Percentiles rank a stretch among this genome's conserved stretches.
Evolutionary conservation across 2,797 vertebrate species (phyloP).

Genomic region (Cuculus canorus): DNA sequence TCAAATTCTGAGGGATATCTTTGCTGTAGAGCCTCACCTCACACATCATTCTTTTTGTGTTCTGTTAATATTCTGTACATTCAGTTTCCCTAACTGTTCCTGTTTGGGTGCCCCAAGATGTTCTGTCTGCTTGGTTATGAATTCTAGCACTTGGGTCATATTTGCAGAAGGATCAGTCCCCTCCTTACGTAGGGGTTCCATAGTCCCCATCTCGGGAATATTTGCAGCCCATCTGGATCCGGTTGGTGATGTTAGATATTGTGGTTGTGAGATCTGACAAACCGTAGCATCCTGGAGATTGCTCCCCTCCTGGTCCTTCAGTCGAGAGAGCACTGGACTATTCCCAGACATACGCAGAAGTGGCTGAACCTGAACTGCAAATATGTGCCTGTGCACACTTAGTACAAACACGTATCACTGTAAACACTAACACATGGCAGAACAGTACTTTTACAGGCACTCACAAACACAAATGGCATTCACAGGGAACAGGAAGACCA

Average conservation of each 20-base stretch:
- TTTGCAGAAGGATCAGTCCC: not conserved
- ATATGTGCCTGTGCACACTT: accelerated
- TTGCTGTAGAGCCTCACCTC: not conserved
- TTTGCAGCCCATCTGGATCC: not conserved
- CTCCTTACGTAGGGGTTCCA: not conserved
- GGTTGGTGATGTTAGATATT: not conserved
- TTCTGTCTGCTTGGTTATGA: not conserved
- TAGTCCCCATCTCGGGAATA: not conserved
- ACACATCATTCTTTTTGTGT: not conserved
- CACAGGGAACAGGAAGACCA: not conserved
- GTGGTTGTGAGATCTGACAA: not conserved
- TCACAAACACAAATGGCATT: not conserved
- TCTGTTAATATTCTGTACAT: not conserved
- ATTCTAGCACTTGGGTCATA: not conserved
- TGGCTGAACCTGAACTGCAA: not conserved
- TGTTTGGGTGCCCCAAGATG: not conserved
- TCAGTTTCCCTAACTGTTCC: not conserved
- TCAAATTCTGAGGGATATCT: not conserved
- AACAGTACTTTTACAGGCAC: not conserved
- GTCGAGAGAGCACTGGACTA: not conserved
- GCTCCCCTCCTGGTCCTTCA: not conserved
- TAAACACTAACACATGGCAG: not conserved
- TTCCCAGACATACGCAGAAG: not conserved
- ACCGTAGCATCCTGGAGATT: not conserved
- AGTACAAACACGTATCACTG: not conserved